Base-by-base conservation (phyloP, 2,113 vertebrate species). In the Callopanchax toddi region DNA sequence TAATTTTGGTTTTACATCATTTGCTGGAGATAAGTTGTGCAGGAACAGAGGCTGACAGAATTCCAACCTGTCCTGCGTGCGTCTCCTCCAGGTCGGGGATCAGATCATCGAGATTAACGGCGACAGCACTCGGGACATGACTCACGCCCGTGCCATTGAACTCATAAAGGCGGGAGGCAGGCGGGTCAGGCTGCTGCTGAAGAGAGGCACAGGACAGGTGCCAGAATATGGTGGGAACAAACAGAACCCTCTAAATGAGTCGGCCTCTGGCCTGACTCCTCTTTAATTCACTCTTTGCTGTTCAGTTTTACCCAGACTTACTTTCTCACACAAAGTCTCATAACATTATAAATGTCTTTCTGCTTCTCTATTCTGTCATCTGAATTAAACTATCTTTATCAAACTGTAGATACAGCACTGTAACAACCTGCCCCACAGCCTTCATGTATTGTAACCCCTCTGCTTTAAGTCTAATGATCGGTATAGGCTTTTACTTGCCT, bases 101-200 rank as follows among this genome's bases (percentile, higher is more conserved):
- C 97, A 99, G 90, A 99, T 99, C 89, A 99, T 99, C 82, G 98
- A 99, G 92, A 99, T 99, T 85, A 99, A 99, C 48, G 98, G 98
- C 78, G 98, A 99, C 91, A 98, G 95, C 91, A 99, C 97, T 57
- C 93, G 97, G 82, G 98, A 99, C 89, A 99, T 99, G 98, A 98
- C 96, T 52, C 97, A 99, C 1, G 93, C 94, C 78, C 95, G 96
- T 63, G 98, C 98, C 69, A 99, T 99, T 87, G 98, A 99, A 78
- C 95, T 99, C 85, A 99, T 99, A 90, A 99, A 99, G 86, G 96
- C 97, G 0, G 96, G 98, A 54, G 97, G 97, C 74, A 90, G 97
- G 49, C 92, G 98, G 85, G 98, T 95, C 63, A 92, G 97, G 56
- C 93, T 99, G 68, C 88, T 99, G 82, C 92, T 99, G 72, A 99